Conservation (phyloP, 2,797 vertebrate species). For the Selene dorsalis region DNA sequence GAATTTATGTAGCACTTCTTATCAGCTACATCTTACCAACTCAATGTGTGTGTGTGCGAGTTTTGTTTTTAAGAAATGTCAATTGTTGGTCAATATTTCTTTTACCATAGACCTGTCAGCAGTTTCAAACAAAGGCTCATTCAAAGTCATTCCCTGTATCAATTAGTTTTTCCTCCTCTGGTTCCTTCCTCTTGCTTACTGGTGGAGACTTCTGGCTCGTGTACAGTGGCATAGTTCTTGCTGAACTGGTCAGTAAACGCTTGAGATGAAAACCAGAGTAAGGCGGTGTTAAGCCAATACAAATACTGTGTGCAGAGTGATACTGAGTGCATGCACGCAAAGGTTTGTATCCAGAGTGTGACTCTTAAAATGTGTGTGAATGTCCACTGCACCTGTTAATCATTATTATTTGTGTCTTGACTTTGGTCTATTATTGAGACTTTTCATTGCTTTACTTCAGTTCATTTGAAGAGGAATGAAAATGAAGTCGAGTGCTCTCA, state of each 20-base stretch:
- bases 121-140: conserved; percentile 67
- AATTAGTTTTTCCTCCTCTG: conserved; percentile 41
- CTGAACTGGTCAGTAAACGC: conserved; percentile 36
- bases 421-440: conserved; percentile 47
- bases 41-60: neutral
- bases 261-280: conserved; percentile 6
- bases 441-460: conserved; percentile 48
- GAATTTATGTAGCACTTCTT: neutral
- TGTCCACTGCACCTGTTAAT: conserved; percentile 57
- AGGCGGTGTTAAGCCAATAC: conserved; percentile 6
- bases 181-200: conserved; percentile 65
- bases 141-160: conserved; percentile 46
- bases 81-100: conserved; percentile 37
- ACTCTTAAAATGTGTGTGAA: conserved; percentile 35
- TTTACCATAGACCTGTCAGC: conserved; percentile 56
- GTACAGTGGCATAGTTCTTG: conserved; percentile 21
- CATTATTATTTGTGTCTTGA: conserved; percentile 54
- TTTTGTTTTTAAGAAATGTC: conserved; percentile 43
- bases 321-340: conserved; percentile 13
- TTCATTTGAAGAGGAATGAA: conserved; percentile 56
- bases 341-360: conserved; percentile 22
- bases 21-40: conserved; percentile 30
- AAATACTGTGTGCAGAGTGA: conserved; percentile 30
- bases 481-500: conserved; percentile 34
- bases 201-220: conserved; percentile 29